Percentiles rank a stretch among this genome's conserved stretches.
Conservation (phyloP, 2,888 invertebrate genomes). For the Callosobruchus maculatus region DNA sequence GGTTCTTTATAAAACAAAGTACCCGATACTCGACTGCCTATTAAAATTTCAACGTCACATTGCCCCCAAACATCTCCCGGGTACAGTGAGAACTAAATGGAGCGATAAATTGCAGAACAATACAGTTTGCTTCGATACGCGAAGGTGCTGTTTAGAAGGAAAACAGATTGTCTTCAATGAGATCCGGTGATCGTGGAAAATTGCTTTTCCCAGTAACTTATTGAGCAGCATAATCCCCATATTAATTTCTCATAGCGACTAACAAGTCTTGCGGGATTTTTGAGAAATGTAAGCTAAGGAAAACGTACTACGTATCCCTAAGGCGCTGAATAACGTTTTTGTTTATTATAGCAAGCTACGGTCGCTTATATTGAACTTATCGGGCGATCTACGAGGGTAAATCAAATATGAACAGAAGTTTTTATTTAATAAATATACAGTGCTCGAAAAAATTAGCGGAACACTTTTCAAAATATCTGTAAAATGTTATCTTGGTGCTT, state of each 20-base stretch:
- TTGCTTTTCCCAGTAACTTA: neutral
- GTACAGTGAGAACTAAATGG: neutral
- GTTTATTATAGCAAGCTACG: no score
- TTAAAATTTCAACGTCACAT: neutral
- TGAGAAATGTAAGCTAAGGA: neutral
- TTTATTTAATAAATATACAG: no score
- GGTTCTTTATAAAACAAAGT: no score
- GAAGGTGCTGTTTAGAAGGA: neutral
- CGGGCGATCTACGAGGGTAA: no score
- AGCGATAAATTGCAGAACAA: neutral
- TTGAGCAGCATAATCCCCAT: neutral
- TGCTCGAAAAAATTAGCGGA: no score
- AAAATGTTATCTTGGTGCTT: no score
- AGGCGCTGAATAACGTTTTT: no score
- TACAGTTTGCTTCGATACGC: neutral
- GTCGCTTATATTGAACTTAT: no score
- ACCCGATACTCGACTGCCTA: neutral
- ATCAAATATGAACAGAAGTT: no score
- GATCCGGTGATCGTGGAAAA: neutral
- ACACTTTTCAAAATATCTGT: no score
- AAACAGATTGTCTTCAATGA: neutral
- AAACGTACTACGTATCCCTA: no score
- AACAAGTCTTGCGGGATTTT: neutral
- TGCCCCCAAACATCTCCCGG: neutral
- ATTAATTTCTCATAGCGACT: neutral